Evolutionary conservation across 2,888 invertebrate genomes (phyloP), one percentile per base, ranked within the genome.

Genomic region (Serripes groenlandicus): DNA sequence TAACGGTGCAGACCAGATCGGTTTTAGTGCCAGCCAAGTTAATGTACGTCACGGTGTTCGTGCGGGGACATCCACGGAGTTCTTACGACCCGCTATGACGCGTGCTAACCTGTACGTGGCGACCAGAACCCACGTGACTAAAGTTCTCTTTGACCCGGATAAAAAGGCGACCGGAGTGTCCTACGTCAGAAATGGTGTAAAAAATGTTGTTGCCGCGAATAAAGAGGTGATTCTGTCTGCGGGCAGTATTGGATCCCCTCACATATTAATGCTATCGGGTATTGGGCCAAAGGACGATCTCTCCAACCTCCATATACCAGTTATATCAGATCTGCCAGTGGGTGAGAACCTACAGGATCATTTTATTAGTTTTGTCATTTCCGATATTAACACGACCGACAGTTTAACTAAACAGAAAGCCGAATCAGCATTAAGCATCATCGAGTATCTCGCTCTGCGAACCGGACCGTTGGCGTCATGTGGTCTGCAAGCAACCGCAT

Each of bases 161-260:
- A 89, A 86, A 34, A 70, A 60, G 69, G 92, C 90, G 11, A 77
- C 80, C 21, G 91, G 90, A 1, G 90, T 92, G 28, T 83, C 91
- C 75, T 88, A 90, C 54, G 64, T 80, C 9, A 85, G 78, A 62
- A 83, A 85, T 69, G 88, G 87, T 49, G 81, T 81, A 9, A 30
- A 76, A 23, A 66, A 81, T 26, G 52, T 34, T 5, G 88, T 90
- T 3, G 69, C 83, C 68, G 88, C 90, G 58, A 75, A 75, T 32
- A 86, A 88, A 76, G 90, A 91, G 78, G 90, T 93, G 28, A 90
- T 93, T 35, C 86, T 94, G 23, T 92, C 92, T 35, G 94, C 93
- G 4, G 94, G 94, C 5, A 88, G 92, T 28, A 90, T 94, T n/a
- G 93, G 93, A 64, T 92, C 94, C 1, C 93, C 94, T 7, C 91